Conservation (phyloP, 92 coral and sea anemone genomes). For the Palythoa heliodiscus region DNA sequence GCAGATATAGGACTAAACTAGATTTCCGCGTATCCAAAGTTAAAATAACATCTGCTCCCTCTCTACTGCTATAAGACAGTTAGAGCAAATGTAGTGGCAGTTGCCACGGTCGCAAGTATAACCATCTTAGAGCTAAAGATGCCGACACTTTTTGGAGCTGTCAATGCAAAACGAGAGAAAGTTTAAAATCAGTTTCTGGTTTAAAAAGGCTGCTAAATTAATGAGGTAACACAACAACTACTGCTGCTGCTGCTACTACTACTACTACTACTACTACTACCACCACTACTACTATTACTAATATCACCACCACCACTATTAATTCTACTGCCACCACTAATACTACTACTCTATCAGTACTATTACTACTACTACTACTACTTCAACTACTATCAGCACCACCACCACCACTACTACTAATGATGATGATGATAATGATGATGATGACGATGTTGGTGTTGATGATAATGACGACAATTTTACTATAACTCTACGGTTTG, state of each 20-base stretch:
- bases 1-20: neutral
- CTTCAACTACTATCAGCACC: too few relatives aligned
- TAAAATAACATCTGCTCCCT: neutral
- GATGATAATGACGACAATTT: too few relatives aligned
- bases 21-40: too few relatives aligned
- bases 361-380: too few relatives aligned
- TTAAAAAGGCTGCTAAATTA: neutral
- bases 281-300: neutral
- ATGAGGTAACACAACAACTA: neutral
- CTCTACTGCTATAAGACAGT: slow-evolving; percentile 21
- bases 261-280: neutral
- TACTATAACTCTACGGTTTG: too few relatives aligned
- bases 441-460: too few relatives aligned
- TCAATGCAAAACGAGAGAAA: neutral
- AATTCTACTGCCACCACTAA: neutral
- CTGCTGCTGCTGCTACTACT: neutral
- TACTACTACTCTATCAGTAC: neutral
- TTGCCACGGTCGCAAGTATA: neutral
- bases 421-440: too few relatives aligned
- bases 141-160: slow-evolving; percentile 5
- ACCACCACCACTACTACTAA: too few relatives aligned
- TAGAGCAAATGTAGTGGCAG: neutral
- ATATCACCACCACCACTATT: neutral
- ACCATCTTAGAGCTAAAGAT: neutral
- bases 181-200: neutral